phyloP scores from a whole-genome alignment of 2,797 vertebrate species.

The Ispidina lecontei region DNA sequence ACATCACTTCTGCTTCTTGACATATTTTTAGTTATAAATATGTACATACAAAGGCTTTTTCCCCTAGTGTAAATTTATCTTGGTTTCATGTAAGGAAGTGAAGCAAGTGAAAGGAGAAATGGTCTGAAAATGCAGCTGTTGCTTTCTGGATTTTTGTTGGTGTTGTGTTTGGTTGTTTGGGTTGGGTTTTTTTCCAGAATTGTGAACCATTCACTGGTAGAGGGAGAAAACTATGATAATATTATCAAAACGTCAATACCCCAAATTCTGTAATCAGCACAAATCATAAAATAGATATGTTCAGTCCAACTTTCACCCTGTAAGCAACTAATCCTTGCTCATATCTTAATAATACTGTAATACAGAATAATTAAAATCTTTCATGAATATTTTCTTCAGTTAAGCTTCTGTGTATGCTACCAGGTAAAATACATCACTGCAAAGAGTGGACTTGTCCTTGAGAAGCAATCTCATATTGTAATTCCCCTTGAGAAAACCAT shows the following conservation, averaged over 20 bases:
- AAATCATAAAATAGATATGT: not conserved
- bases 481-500: constrained; percentile 52
- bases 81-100: not conserved
- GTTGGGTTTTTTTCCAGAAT: not conserved
- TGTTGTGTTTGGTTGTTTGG: too few relatives aligned
- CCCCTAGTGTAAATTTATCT: not conserved
- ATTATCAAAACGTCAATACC: not conserved
- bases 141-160: not conserved
- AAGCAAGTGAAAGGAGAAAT: not conserved
- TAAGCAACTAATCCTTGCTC: not conserved
- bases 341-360: not conserved
- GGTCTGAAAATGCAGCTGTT: not conserved
- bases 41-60: not conserved
- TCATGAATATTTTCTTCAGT: not conserved
- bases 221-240: not conserved
- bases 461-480: constrained; percentile 25
- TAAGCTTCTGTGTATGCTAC: not conserved
- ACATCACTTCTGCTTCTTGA: not conserved
- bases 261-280: not conserved
- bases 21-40: not conserved
- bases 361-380: not conserved
- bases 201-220: not conserved
- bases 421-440: not conserved
- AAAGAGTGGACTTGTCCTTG: not conserved
- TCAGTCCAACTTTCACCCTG: not conserved